These are phyloP conservation scores for Galagoides demidoff DNA, from an alignment of 2,797 vertebrate species.

Conservation along the genomic window DNA sequence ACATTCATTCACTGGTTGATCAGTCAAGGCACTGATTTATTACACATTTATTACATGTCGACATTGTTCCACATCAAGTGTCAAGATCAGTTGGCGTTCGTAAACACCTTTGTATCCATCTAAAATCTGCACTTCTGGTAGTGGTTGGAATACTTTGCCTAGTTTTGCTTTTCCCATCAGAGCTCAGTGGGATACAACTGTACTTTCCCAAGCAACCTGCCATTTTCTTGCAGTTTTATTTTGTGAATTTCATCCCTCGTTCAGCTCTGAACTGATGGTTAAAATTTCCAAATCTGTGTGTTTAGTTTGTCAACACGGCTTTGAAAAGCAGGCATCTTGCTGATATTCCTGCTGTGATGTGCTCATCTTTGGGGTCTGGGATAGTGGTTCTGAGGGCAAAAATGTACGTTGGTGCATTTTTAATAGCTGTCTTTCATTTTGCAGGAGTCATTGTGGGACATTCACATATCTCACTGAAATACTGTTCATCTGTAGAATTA, in stretches of 20 bases:
- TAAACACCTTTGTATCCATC: background rate
- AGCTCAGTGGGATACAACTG: slow-evolving; percentile 1
- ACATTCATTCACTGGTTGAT: background rate
- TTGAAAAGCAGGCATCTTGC: slow-evolving; percentile 46
- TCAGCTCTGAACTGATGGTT: slow-evolving; percentile 33
- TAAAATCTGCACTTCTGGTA: background rate
- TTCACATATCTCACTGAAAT: slow-evolving; percentile 41
- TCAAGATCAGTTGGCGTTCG: background rate
- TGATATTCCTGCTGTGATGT: background rate
- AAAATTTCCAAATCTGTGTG: slow-evolving; percentile 54
- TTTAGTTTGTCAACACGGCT: slow-evolving; percentile 50
- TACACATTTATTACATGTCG: background rate
- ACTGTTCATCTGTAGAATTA: slow-evolving; percentile 52
- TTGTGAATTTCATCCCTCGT: slow-evolving; percentile 33
- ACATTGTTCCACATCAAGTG: background rate
- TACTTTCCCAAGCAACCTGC: background rate
- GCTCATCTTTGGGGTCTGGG: slow-evolving; percentile 26
- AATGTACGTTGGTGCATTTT: slow-evolving; percentile 46
- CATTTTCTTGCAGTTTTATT: slow-evolving; percentile 47
- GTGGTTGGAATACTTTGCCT: background rate
- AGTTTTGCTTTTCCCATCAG: slow-evolving; percentile 49
- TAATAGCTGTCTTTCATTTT: slow-evolving; percentile 52
- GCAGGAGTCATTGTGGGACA: background rate
- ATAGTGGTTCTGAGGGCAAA: slow-evolving; percentile 5
- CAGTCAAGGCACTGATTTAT: background rate